Base-by-base conservation (phyloP, 2,797 vertebrate genomes). In the Danio aesculapii region DNA sequence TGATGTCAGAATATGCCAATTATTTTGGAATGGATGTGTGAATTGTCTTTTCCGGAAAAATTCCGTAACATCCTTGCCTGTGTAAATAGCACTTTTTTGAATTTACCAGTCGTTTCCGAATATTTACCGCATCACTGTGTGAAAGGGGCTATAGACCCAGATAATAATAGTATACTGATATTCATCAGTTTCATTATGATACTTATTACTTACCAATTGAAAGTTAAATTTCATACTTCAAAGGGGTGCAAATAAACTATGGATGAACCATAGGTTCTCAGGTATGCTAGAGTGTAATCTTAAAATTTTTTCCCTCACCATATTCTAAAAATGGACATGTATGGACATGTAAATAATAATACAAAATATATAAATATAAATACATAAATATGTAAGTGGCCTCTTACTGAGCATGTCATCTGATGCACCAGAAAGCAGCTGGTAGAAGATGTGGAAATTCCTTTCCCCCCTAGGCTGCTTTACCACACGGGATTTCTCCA, bases 361-460 rank as follows among this genome's bases (percentile, higher is more conserved):
- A 30, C 30, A 30, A 30, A n/a, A 30, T 30, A 30, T 30, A 30
- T 30, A 30, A 30, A 30, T 30, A 30, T 30, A 30, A 30, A 30
- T 30, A 30, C 49, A 63, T 12, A 49, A 14, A 12, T 13, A 8
- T 52, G 39, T 6, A 41, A 67, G 41, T 8, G 12, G 39, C 62
- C 19, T 91, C 97, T 95, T 93, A 99, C 98, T 93, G 78, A 99
- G 96, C 7, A 96, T 95, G 84, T 98, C 97, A 61, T 99, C 96
- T 0, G 98, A 97, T 57, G 96, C 97, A 77, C 98, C 98, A 12
- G 98, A 98, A 84, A 99, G 85, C 74, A 99, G 95, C 91, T 99
- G 98, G 90, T 99, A 99, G 90, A 99, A 99, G 91, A 99, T 79
- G 79, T 99, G 98, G 90, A 99, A 99, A 91, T 99, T 99, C 90